Evolutionary conservation across 2,113 vertebrate genomes (phyloP).

Genomic region (Lagenorhynchus albirostris): DNA sequence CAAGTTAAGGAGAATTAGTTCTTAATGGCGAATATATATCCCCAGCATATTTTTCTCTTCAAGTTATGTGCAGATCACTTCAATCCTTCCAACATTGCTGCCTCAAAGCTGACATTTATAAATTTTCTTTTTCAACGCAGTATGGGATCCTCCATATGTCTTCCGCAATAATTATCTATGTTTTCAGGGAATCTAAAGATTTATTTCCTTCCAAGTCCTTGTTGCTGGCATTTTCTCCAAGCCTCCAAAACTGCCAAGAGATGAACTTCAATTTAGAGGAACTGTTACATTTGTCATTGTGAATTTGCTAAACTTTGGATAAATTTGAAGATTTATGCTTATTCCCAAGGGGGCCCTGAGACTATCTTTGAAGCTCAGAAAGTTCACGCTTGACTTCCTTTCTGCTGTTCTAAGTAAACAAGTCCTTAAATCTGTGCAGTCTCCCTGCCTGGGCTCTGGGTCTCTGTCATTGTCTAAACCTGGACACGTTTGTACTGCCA

Average conservation of each 20-base stretch:
- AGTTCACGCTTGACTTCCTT: constrained; percentile 47
- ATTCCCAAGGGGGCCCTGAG: constrained; percentile 44
- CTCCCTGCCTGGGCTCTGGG: neutral
- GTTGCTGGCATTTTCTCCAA: constrained; percentile 76
- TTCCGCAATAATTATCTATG: constrained; percentile 73
- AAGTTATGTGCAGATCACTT: constrained; percentile 23
- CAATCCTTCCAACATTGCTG: constrained; percentile 52
- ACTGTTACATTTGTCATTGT: constrained; percentile 76
- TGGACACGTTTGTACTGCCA: neutral
- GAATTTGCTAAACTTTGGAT: constrained; percentile 77
- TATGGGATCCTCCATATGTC: constrained; percentile 78
- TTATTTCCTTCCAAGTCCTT: constrained; percentile 78
- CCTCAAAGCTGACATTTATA: constrained; percentile 75
- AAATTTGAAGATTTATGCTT: constrained; percentile 69
- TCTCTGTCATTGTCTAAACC: neutral
- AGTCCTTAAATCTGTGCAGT: neutral
- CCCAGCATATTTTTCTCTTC: neutral
- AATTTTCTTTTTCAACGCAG: constrained; percentile 73
- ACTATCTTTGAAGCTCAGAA: constrained; percentile 47
- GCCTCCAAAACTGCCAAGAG: constrained; percentile 75
- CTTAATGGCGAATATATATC: neutral
- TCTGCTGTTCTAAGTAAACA: neutral
- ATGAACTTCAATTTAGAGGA: constrained; percentile 79
- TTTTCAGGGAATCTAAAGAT: constrained; percentile 76
- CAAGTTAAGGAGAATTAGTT: constrained; percentile 12